Conservation (phyloP, 2,113 vertebrate genomes). For the Psittacula cyanocephala region DNA sequence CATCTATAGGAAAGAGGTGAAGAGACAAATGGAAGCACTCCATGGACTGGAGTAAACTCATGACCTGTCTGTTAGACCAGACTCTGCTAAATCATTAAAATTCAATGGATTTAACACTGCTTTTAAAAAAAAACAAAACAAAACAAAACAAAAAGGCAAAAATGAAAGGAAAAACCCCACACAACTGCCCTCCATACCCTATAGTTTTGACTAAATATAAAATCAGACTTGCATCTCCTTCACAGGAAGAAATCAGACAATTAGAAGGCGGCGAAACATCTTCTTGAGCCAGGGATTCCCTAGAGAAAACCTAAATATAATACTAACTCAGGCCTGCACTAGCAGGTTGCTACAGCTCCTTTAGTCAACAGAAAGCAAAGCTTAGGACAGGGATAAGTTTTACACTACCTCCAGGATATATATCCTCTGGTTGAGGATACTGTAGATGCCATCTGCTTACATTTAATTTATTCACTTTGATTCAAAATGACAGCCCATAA, state of each 20-base stretch:
- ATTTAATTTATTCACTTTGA: not conserved
- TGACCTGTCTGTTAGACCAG: not conserved
- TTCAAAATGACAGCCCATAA: not conserved
- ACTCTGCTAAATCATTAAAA: not conserved
- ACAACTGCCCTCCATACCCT: not conserved
- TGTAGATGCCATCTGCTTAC: not conserved
- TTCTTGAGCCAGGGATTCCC: not conserved
- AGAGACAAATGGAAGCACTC: not conserved
- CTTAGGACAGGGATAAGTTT: not conserved
- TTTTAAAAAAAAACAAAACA: not conserved
- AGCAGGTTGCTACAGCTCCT: not conserved
- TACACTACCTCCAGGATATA: not conserved
- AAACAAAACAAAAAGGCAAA: not conserved
- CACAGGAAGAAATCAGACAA: not conserved
- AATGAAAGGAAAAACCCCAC: not conserved
- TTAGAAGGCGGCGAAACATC: not conserved
- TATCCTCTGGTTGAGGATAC: not conserved
- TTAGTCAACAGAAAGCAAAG: slow-evolving; percentile 9
- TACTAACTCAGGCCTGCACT: not conserved
- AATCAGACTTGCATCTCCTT: not conserved
- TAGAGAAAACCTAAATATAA: not conserved
- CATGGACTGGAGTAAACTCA: fast-evolving
- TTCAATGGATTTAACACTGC: slow-evolving; percentile 1
- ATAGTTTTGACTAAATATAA: not conserved
- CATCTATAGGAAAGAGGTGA: not conserved